Conservation (phyloP, 2,113 vertebrate genomes). For the Globicephala melas region DNA sequence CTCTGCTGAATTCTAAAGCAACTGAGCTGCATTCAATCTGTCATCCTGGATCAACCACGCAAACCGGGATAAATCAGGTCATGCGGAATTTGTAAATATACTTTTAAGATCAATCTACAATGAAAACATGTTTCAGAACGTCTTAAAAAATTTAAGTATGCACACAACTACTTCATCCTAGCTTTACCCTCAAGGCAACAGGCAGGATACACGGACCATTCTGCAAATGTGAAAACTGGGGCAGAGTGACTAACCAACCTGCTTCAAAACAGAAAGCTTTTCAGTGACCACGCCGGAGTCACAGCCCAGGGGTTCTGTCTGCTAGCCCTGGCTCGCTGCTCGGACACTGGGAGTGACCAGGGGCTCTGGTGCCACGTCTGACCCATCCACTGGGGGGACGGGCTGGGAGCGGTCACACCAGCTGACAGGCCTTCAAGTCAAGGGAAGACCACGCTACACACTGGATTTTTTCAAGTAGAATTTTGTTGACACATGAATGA, state of each 20-base stretch:
- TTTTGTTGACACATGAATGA: neutral
- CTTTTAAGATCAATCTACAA: neutral
- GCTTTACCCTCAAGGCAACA: neutral
- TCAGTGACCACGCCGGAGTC: neutral
- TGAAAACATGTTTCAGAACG: neutral
- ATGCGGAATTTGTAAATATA: neutral
- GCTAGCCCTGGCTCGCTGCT: neutral
- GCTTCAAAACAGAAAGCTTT: neutral
- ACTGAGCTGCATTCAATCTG: neutral
- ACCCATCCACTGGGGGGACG: accelerated
- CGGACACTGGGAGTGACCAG: neutral
- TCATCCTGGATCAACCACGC: neutral
- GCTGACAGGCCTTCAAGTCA: neutral
- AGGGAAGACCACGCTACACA: neutral
- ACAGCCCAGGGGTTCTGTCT: neutral
- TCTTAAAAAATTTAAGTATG: neutral
- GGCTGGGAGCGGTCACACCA: neutral
- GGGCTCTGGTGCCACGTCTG: neutral
- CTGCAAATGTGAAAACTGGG: neutral
- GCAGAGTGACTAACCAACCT: neutral
- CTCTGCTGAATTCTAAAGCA: neutral
- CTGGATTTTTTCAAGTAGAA: neutral
- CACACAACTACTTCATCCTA: neutral
- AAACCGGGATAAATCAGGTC: neutral
- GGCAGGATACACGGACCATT: neutral